phyloP scores from a whole-genome alignment of 1,140 invertebrate species.

The Saccostrea glomerata region DNA sequence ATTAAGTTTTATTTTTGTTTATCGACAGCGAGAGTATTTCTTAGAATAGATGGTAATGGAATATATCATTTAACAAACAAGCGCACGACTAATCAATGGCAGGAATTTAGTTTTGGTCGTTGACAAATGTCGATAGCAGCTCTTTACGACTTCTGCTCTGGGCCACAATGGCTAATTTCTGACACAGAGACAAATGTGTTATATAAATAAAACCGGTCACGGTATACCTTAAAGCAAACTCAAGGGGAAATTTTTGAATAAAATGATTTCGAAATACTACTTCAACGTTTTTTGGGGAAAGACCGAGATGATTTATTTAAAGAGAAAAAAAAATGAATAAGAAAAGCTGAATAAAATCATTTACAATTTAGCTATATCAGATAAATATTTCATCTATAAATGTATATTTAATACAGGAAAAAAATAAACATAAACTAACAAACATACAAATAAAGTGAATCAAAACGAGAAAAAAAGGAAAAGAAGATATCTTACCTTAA shows the following conservation, averaged over 20 bases:
- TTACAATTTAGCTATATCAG: neutral
- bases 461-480: neutral
- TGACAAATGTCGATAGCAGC: neutral
- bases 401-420: too few relatives aligned
- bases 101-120: neutral
- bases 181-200: neutral
- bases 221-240: neutral
- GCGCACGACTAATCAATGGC: neutral
- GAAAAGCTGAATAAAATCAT: neutral
- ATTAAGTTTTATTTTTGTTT: neutral
- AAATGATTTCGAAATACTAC: neutral
- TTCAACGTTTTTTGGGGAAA: neutral
- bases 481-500: neutral
- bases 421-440: too few relatives aligned
- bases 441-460: too few relatives aligned
- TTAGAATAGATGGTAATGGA: neutral
- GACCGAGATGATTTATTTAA: neutral
- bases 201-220: neutral
- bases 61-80: neutral
- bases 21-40: neutral
- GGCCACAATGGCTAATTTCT: neutral
- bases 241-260: neutral
- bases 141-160: neutral
- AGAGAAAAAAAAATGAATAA: neutral
- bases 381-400: neutral